Conservation (phyloP, 1,140 invertebrate species). For the Drosophila erecta region DNA sequence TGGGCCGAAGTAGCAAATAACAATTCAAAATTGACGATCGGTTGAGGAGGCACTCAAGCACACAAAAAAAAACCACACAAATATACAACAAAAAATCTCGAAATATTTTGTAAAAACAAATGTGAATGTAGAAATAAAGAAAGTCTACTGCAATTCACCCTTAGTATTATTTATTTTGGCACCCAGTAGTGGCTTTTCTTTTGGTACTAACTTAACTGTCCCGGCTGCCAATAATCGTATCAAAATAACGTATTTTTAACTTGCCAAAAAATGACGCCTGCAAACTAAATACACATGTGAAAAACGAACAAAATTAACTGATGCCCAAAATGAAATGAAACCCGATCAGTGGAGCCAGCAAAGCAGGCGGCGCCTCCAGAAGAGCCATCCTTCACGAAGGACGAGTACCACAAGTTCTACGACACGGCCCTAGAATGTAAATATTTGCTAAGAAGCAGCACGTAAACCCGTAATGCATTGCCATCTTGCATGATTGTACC, state of each 20-base stretch:
- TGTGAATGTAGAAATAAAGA: conserved; percentile 18
- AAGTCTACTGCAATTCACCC: conserved; percentile 26
- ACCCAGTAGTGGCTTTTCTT: conserved; percentile 30
- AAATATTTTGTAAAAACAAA: conserved; percentile 42
- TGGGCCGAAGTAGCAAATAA: conserved; percentile 23
- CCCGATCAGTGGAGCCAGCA: conserved; percentile 51
- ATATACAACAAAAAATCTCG: conserved; percentile 42
- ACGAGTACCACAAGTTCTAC: conserved; percentile 91
- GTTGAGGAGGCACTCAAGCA: conserved; percentile 33
- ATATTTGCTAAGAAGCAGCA: conserved; percentile 54
- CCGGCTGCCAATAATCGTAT: conserved; percentile 38
- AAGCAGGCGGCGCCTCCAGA: conserved; percentile 38
- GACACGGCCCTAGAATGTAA: conserved; percentile 92
- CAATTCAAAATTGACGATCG: conserved; percentile 24
- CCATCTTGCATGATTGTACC: conserved; percentile 27
- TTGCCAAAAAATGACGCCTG: conserved; percentile 49
- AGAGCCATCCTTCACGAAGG: conserved; percentile 86
- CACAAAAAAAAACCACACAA: conserved; percentile 29
- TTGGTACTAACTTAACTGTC: conserved; percentile 19
- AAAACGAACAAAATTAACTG: conserved; percentile 46
- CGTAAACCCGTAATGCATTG: conserved; percentile 18
- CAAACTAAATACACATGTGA: conserved; percentile 30
- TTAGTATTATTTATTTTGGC: conserved; percentile 32
- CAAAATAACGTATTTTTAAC: conserved; percentile 45
- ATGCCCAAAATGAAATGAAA: conserved; percentile 31